Conservation (phyloP, 2,113 vertebrate genomes). For the Struthidea cinerea region DNA sequence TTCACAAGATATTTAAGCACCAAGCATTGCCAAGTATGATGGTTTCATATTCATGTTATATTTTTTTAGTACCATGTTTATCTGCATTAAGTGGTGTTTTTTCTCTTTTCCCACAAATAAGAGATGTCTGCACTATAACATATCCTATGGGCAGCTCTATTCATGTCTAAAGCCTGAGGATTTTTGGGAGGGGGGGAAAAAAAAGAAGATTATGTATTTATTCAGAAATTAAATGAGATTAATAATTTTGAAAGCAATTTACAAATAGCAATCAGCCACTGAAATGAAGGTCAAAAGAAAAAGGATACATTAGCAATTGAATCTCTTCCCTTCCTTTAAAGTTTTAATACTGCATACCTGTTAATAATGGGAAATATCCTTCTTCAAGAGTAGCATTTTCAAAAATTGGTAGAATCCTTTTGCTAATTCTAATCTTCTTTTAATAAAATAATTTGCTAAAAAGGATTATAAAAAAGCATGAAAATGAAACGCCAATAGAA, state of each 20-base stretch:
- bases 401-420: constrained; percentile 53
- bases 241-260: constrained; percentile 46
- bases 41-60: neutral
- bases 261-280: constrained; percentile 50
- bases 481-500: constrained; percentile 59
- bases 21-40: neutral
- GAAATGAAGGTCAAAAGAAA: constrained; percentile 59
- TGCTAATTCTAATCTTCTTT: constrained; percentile 60
- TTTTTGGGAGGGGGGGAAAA: neutral
- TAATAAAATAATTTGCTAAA: constrained; percentile 69
- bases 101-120: constrained; percentile 5
- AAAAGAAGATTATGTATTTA: neutral
- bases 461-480: constrained; percentile 60
- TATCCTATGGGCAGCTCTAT: neutral
- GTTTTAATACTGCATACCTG: constrained; percentile 56
- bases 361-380: constrained; percentile 52
- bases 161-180: neutral
- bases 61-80: neutral
- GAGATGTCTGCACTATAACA: neutral
- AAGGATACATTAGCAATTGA: constrained; percentile 61
- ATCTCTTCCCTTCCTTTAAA: constrained; percentile 49
- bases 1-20: neutral
- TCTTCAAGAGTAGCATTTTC: constrained; percentile 63
- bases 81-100: neutral
- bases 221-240: constrained; percentile 54